These are phyloP conservation scores for Drosophila oshimai DNA, from an alignment of 1,140 invertebrate genomes.

Conservation along the genomic window DNA sequence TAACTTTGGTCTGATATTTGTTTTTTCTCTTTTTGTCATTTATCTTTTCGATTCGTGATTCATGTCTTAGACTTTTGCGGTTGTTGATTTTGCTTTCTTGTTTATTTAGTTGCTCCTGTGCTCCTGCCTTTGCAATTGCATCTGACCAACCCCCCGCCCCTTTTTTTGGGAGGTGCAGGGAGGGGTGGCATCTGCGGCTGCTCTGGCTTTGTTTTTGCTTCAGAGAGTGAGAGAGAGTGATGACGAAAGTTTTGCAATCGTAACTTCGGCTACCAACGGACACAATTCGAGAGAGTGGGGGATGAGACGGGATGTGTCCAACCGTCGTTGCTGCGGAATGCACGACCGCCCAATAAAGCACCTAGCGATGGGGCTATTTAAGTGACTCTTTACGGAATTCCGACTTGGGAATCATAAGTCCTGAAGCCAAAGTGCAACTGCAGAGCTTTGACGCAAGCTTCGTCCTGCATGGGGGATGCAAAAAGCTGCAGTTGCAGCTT, in stretches of 20 bases:
- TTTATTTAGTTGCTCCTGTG: conserved; percentile 40
- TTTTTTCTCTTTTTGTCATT: conserved; percentile 51
- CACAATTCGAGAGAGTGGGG: conserved; percentile 74
- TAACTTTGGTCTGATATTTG: conserved; percentile 72
- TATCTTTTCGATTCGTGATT: conserved; percentile 71
- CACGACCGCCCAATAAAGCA: conserved; percentile 62
- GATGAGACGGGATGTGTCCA: conserved; percentile 75
- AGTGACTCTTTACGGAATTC: conserved; percentile 10
- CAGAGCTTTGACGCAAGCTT: conserved; percentile 41
- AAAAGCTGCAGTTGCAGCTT: conserved; percentile 29
- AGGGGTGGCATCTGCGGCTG: background rate
- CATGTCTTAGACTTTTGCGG: conserved; percentile 66
- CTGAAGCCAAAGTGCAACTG: conserved; percentile 27
- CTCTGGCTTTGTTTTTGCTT: conserved; percentile 55
- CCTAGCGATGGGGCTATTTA: conserved; percentile 37
- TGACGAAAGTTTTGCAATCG: conserved; percentile 72
- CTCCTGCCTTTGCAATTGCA: conserved; percentile 35
- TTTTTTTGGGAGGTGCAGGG: background rate
- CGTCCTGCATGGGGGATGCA: conserved; percentile 36
- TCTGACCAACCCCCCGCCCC: background rate
- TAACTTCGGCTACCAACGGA: conserved; percentile 59
- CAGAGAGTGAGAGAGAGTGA: conserved; percentile 56
- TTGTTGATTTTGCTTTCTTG: conserved; percentile 32
- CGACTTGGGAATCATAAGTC: conserved; percentile 63
- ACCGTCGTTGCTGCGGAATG: conserved; percentile 74